A percentile compares a stretch with the other conserved stretches of the same genome.
Evolutionary conservation across 2,888 invertebrate genomes (phyloP).

Genomic region (Chrysolina haemoptera): DNA sequence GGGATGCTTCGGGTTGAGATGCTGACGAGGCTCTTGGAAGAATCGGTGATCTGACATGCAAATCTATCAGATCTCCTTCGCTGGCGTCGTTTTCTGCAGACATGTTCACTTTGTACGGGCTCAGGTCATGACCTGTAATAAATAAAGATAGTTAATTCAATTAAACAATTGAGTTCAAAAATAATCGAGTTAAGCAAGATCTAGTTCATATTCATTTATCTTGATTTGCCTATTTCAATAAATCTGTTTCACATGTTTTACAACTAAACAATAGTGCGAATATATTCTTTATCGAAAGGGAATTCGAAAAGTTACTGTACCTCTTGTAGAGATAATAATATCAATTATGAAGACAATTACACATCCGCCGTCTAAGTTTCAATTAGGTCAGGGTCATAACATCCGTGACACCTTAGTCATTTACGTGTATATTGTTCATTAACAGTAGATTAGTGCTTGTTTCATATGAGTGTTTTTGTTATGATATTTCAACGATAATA

Average conservation of each 20-base stretch:
- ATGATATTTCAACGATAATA: constrained; percentile 26
- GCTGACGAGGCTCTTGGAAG: constrained; percentile 54
- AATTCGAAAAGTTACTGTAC: not conserved
- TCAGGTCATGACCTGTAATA: constrained; percentile 55
- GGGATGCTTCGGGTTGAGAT: constrained; percentile 46
- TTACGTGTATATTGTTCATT: constrained; percentile 23
- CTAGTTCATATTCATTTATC: not conserved
- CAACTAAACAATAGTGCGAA: not conserved
- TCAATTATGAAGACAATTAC: constrained; percentile 30
- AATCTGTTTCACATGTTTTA: constrained; percentile 1
- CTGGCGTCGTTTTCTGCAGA: constrained; percentile 49
- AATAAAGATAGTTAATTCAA: constrained; percentile 29
- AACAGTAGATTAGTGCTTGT: constrained; percentile 23
- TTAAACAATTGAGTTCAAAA: not conserved
- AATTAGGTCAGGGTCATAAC: constrained; percentile 38
- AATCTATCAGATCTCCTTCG: constrained; percentile 65
- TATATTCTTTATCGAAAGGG: not conserved
- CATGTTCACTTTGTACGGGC: constrained; percentile 46
- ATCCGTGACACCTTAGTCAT: constrained; percentile 30
- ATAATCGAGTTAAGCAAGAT: not conserved
- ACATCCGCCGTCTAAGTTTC: constrained; percentile 10
- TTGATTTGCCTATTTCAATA: not conserved
- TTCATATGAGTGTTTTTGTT: constrained; percentile 21
- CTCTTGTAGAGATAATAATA: constrained; percentile 26
- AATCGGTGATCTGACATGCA: constrained; percentile 63